Evolutionary conservation across 2,797 vertebrate genomes (phyloP).

Genomic region (Furcifer pardalis): DNA sequence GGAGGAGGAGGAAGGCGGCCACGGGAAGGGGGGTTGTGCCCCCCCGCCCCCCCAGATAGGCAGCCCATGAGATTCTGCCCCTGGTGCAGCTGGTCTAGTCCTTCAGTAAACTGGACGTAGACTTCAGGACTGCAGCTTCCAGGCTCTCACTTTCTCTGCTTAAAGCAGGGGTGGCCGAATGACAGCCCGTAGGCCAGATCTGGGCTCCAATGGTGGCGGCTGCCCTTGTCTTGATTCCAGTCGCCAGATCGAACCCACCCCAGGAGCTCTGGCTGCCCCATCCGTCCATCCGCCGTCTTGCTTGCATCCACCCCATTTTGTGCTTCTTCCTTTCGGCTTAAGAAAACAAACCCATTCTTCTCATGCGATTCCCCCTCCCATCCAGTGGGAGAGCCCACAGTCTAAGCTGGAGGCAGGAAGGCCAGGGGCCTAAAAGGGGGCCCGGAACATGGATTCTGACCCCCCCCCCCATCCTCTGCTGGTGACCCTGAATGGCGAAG

Average conservation of each 20-base stretch:
- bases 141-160: no score
- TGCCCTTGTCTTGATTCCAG: slow-evolving; percentile 73
- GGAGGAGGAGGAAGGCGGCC: slow-evolving; percentile 87
- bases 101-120: no score
- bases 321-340: slow-evolving; percentile 82
- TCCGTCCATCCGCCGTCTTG: slow-evolving; percentile 66
- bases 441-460: slow-evolving; percentile 73
- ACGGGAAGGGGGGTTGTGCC: no score
- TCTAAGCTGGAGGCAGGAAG: slow-evolving; percentile 86
- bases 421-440: slow-evolving; percentile 82
- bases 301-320: slow-evolving; percentile 77
- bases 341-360: slow-evolving; percentile 84
- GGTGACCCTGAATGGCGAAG: slow-evolving; percentile 59
- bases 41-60: no score
- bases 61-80: no score
- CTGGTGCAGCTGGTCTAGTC: no score
- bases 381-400: slow-evolving; percentile 81
- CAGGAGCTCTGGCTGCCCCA: no score
- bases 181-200: no score
- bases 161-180: no score
- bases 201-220: no score
- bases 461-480: slow-evolving; percentile 67
- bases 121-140: no score
- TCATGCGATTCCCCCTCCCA: slow-evolving; percentile 79
- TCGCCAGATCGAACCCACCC: slow-evolving; percentile 72